These are phyloP conservation scores for Thymelicus acteon DNA, from an alignment of 2,888 invertebrate genomes.

Conservation along the genomic window DNA sequence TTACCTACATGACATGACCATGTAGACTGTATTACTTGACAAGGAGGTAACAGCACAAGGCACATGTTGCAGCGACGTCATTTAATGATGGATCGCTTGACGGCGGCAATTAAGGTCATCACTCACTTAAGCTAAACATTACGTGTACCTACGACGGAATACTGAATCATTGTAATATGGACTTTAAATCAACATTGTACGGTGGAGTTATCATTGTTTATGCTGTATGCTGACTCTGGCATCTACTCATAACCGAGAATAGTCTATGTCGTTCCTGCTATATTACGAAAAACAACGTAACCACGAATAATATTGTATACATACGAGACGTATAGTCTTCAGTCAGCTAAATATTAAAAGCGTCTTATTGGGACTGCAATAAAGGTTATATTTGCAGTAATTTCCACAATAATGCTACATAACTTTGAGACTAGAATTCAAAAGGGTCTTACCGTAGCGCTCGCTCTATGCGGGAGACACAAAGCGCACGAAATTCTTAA, in stretches of 20 bases:
- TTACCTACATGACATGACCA: constrained; percentile 4
- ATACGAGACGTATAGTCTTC: background rate
- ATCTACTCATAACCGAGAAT: background rate
- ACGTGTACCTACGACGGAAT: background rate
- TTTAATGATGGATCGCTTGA: constrained; percentile 32
- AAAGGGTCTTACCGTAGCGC: constrained; percentile 12
- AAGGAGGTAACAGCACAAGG: constrained; percentile 29
- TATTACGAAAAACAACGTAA: background rate
- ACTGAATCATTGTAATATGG: background rate
- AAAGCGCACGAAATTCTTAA: constrained; percentile 32
- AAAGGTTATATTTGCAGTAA: constrained; percentile 7
- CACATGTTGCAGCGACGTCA: constrained; percentile 27
- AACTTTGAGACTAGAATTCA: constrained; percentile 14
- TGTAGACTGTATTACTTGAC: constrained; percentile 26
- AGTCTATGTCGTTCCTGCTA: background rate
- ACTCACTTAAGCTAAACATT: constrained; percentile 19
- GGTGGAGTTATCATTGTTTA: background rate
- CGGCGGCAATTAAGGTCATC: constrained; percentile 28
- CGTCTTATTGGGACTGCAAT: background rate
- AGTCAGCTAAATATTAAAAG: background rate
- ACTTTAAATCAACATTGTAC: background rate
- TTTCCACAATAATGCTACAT: background rate
- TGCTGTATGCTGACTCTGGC: background rate
- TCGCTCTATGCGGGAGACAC: constrained; percentile 19
- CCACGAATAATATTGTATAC: background rate